These are phyloP conservation scores for Drosophila bipectinata DNA, from an alignment of 1,140 invertebrate genomes.

Conservation along the genomic window DNA sequence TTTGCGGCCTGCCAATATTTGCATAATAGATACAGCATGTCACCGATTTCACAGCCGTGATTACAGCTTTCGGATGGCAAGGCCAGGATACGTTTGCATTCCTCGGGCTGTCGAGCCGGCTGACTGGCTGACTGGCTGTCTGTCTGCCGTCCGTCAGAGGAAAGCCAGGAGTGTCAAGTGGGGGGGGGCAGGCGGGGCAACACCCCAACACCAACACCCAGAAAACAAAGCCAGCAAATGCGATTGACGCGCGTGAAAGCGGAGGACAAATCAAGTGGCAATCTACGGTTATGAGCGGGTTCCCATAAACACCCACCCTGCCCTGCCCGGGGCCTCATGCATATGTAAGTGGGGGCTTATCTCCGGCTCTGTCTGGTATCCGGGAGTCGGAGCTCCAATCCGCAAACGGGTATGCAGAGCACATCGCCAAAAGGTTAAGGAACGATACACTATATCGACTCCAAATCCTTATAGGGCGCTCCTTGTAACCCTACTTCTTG, in stretches of 20 bases:
- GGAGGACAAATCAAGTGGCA: slow-evolving; percentile 61
- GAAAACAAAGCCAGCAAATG: slow-evolving; percentile 40
- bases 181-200: neutral
- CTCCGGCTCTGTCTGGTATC: neutral
- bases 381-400: neutral
- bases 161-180: slow-evolving; percentile 31
- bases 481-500: too few relatives aligned
- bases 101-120: neutral
- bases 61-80: slow-evolving; percentile 16
- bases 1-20: slow-evolving; percentile 73
- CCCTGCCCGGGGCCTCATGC: slow-evolving; percentile 16
- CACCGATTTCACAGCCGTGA: slow-evolving; percentile 47
- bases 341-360: slow-evolving; percentile 68
- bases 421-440: too few relatives aligned
- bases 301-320: slow-evolving; percentile 29
- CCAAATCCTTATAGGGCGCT: too few relatives aligned
- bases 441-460: too few relatives aligned
- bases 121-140: neutral
- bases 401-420: too few relatives aligned
- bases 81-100: slow-evolving; percentile 20
- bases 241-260: slow-evolving; percentile 39
- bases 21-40: slow-evolving; percentile 79
- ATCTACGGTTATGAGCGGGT: slow-evolving; percentile 68
- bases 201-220: neutral
- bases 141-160: slow-evolving; percentile 25